A percentile compares a stretch with the other conserved stretches of the same genome.
phyloP scores from a whole-genome alignment of 1,140 invertebrate species.

The Lepidurus packardi region DNA sequence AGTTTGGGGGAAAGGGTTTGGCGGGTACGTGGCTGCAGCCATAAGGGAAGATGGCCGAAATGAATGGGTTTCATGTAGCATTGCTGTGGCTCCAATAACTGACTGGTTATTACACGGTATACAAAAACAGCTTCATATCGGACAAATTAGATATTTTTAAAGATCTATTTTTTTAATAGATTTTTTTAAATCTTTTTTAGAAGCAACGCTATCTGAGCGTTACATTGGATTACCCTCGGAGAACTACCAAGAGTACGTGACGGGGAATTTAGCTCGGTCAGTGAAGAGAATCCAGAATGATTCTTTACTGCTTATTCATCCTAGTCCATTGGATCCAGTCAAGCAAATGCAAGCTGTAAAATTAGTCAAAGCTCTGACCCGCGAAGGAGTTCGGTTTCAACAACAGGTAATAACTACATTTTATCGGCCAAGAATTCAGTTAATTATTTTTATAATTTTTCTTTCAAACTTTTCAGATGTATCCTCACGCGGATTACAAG shows the following conservation, averaged over 20 bases:
- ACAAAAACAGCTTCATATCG: neutral
- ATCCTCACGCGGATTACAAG: conserved; percentile 25
- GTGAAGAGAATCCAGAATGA: conserved; percentile 26
- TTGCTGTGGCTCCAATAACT: conserved; percentile 23
- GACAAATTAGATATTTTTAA: neutral
- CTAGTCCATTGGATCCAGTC: conserved; percentile 23
- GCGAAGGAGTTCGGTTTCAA: conserved; percentile 25
- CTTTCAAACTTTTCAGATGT: conserved; percentile 25
- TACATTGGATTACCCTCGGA: conserved; percentile 19
- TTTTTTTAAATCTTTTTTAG: neutral
- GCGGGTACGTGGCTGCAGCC: conserved; percentile 27
- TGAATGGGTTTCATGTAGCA: conserved; percentile 22
- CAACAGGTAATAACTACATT: conserved; percentile 24
- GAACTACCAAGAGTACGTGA: conserved; percentile 27
- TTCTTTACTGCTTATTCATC: conserved; percentile 26
- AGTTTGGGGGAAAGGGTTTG: conserved; percentile 24
- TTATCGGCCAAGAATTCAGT: neutral
- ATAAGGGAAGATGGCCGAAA: conserved; percentile 4
- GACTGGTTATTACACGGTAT: conserved; percentile 30
- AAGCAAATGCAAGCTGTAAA: conserved; percentile 27
- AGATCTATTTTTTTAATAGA: neutral
- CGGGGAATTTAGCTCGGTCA: neutral
- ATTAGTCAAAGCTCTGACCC: conserved; percentile 2
- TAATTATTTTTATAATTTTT: neutral
- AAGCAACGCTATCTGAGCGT: conserved; percentile 27